Conservation (phyloP, 2,888 invertebrate genomes). For the Coelinius sp. region DNA sequence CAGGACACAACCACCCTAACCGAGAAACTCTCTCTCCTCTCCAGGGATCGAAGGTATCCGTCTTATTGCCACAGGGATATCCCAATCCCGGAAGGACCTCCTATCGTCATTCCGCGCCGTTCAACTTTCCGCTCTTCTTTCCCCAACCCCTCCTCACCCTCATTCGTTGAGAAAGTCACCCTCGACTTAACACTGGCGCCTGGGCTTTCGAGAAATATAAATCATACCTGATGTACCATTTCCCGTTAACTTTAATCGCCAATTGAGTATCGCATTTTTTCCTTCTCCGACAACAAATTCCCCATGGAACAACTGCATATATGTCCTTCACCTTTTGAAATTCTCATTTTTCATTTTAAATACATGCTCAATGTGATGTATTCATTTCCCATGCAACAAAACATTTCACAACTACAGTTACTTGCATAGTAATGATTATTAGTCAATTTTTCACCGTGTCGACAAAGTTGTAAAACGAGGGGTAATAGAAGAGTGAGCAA, state of each 20-base stretch:
- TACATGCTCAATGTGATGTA: background rate
- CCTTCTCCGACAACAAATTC: background rate
- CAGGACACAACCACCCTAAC: slow-evolving; percentile 31
- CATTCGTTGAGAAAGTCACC: slow-evolving; percentile 6
- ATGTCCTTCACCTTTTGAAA: background rate
- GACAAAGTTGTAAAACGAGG: background rate
- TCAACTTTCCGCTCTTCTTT: slow-evolving; percentile 19
- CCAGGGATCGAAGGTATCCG: slow-evolving; percentile 28
- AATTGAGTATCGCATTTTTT: background rate
- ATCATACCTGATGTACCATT: slow-evolving; percentile 11
- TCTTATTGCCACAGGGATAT: slow-evolving; percentile 47
- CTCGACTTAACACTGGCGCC: slow-evolving; percentile 18
- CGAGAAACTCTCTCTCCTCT: slow-evolving; percentile 1
- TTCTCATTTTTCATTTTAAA: background rate
- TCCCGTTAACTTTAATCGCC: background rate
- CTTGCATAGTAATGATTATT: background rate
- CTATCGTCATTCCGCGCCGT: slow-evolving; percentile 28
- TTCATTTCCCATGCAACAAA: background rate
- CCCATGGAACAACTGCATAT: background rate
- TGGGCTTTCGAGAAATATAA: slow-evolving; percentile 24
- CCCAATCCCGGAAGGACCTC: slow-evolving; percentile 41
- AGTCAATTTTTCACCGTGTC: background rate
- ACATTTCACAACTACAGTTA: background rate
- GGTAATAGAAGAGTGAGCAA: background rate
- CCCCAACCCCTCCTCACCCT: background rate